Conservation (phyloP, 2,888 invertebrate genomes). For the Podabrus alpinus region DNA sequence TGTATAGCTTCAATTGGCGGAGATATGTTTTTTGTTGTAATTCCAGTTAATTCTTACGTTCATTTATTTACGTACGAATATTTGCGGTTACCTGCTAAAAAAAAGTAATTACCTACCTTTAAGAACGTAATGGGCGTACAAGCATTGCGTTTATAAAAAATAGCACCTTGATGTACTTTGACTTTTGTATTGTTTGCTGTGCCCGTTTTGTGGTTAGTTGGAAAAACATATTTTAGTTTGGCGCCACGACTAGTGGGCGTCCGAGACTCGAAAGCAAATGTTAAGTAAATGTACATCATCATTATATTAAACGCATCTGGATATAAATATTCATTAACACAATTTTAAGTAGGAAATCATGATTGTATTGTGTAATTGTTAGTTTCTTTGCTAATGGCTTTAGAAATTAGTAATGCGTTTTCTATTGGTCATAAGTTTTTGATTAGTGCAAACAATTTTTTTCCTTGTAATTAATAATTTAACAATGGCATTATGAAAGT, state of each 20-base stretch:
- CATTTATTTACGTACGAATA: background rate
- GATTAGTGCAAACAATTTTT: background rate
- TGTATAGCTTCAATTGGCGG: background rate
- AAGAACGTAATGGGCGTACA: background rate
- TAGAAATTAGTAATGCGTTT: background rate
- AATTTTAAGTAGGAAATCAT: constrained; percentile 1
- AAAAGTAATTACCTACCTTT: constrained; percentile 2
- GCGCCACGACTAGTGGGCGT: constrained; percentile 14
- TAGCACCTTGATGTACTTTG: background rate
- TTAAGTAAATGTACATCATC: constrained; percentile 18
- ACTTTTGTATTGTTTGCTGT: constrained; percentile 15
- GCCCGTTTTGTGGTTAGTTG: constrained; percentile 14
- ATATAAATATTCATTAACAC: constrained; percentile 5
- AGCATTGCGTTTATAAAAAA: background rate
- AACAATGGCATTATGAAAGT: background rate
- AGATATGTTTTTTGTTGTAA: background rate
- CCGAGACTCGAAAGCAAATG: constrained; percentile 13
- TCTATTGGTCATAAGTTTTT: background rate
- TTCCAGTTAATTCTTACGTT: background rate
- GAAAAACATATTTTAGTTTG: constrained; percentile 19
- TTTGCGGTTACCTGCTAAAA: constrained; percentile 2
- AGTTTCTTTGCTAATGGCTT: background rate
- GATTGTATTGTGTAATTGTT: background rate
- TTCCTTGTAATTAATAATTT: background rate
- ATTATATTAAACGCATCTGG: constrained; percentile 1